Percentiles rank a stretch among this genome's conserved stretches.
Evolutionary conservation across 30 jellyfish, hydroid and myxozoan species (phyloP).

Genomic region (Aurelia sp.): DNA sequence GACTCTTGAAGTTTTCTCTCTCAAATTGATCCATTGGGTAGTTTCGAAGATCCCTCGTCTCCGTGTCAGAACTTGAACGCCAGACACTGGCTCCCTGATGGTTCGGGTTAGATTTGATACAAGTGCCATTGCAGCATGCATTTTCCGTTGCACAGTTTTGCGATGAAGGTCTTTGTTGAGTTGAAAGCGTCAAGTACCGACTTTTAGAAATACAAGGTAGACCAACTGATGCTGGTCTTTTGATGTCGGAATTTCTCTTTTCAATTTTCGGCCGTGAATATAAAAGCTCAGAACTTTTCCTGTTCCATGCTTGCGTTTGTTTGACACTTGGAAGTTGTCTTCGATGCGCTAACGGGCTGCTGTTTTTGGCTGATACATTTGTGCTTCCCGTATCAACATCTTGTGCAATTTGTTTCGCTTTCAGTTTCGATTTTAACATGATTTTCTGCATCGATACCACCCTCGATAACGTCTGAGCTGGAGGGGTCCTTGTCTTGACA

Average conservation of each 20-base stretch:
- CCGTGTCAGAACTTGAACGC: not conserved
- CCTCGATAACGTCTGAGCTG: not conserved
- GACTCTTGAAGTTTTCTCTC: slow-evolving; percentile 19
- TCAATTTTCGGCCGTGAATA: not conserved
- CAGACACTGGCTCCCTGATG: not conserved
- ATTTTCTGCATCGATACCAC: slow-evolving; percentile 43
- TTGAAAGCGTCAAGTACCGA: not conserved
- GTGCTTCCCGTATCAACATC: no score
- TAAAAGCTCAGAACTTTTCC: not conserved
- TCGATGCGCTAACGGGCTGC: no score
- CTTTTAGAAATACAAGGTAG: slow-evolving; percentile 41
- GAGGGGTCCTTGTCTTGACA: no score
- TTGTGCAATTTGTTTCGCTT: not conserved
- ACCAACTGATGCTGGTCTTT: slow-evolving; percentile 45
- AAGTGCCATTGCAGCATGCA: no score
- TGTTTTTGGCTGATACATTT: no score
- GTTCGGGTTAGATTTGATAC: no score
- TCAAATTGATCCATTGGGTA: slow-evolving; percentile 52
- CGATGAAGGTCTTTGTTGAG: slow-evolving; percentile 18
- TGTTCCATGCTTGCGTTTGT: not conserved
- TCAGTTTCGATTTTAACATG: slow-evolving; percentile 21
- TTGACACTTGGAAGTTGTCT: not conserved
- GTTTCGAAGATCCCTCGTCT: slow-evolving; percentile 10
- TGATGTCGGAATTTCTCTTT: slow-evolving; percentile 6
- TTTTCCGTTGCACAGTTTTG: no score